Percentiles rank a stretch among this genome's conserved stretches.
Conservation (phyloP, 2,888 invertebrate genomes). For the Nyleta sp. region DNA sequence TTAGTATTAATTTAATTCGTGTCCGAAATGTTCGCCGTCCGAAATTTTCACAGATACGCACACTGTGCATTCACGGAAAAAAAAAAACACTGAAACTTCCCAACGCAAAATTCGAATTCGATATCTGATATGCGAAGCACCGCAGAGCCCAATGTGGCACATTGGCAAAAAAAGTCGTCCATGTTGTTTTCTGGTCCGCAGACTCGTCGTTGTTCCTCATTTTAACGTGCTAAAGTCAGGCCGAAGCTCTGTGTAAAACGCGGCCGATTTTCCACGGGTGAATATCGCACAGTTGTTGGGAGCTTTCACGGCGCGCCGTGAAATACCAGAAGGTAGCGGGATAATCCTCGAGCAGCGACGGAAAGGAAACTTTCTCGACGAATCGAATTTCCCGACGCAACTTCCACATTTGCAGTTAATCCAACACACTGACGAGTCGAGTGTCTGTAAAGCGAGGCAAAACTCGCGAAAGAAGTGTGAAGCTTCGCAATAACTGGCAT, state of each 20-base stretch:
- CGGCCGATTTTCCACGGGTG: slow-evolving; percentile 11
- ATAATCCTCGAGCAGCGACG: slow-evolving; percentile 43
- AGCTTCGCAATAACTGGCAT: slow-evolving; percentile 44
- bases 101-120: background rate
- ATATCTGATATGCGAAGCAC: too few relatives aligned
- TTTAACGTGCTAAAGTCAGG: slow-evolving; percentile 15
- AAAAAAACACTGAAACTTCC: too few relatives aligned
- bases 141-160: too few relatives aligned
- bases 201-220: slow-evolving; percentile 5
- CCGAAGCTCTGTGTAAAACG: slow-evolving; percentile 27
- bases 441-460: slow-evolving; percentile 25
- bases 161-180: background rate
- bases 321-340: slow-evolving; percentile 45
- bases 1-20: too few relatives aligned
- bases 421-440: slow-evolving; percentile 42
- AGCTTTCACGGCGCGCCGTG: slow-evolving; percentile 26
- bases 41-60: too few relatives aligned
- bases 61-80: too few relatives aligned
- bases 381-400: slow-evolving; percentile 45
- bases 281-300: slow-evolving; percentile 25
- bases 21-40: too few relatives aligned
- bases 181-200: slow-evolving; percentile 7
- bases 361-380: slow-evolving; percentile 48
- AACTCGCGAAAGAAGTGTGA: slow-evolving; percentile 48
- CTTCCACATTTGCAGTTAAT: slow-evolving; percentile 48